Conservation (phyloP, 2,888 invertebrate species). For the Aporophyla lueneburgensis region DNA sequence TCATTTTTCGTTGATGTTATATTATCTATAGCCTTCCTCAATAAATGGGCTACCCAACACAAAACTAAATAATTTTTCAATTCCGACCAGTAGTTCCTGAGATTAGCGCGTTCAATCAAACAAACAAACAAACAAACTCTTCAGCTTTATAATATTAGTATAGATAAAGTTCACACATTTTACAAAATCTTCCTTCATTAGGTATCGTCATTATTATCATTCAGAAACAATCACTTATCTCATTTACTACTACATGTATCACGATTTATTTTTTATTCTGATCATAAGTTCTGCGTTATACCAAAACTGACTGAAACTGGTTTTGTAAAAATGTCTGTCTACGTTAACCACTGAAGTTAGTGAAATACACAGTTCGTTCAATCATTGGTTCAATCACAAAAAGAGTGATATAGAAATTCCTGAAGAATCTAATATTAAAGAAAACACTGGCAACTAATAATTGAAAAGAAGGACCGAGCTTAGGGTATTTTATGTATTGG, state of each 20-base stretch:
- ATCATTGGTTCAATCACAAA: neutral
- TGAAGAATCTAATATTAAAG: neutral
- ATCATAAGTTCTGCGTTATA: constrained; percentile 10
- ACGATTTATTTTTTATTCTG: constrained; percentile 27
- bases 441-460: neutral
- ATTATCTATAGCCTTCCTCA: too few species aligned
- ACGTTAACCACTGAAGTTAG: constrained; percentile 23
- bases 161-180: neutral
- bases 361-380: neutral
- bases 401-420: constrained; percentile 1
- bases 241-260: neutral
- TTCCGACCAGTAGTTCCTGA: too few species aligned
- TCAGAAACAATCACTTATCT: constrained; percentile 1
- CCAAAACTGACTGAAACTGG: constrained; percentile 5
- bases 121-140: too few species aligned
- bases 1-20: too few species aligned
- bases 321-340: constrained; percentile 13
- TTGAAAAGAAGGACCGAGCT: neutral
- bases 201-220: neutral
- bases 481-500: neutral
- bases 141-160: too few species aligned
- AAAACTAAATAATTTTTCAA: too few species aligned
- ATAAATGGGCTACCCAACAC: too few species aligned
- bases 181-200: neutral
- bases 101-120: too few species aligned